Conservation (phyloP, 2,797 vertebrate species). For the Natrix natrix region DNA sequence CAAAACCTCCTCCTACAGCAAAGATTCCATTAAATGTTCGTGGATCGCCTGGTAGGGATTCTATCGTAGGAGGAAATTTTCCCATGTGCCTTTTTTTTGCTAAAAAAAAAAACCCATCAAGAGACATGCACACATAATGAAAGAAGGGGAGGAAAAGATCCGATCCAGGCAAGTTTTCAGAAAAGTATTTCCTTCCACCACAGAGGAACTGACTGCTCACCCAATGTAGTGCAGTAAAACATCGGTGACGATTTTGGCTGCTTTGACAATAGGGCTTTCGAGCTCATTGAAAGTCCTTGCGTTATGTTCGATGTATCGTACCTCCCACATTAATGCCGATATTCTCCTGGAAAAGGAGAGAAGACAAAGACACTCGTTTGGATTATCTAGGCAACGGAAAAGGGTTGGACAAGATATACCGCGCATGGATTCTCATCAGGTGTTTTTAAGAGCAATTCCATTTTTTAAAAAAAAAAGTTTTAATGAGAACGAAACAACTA, state of each 20-base stretch:
- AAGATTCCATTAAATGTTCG: background rate
- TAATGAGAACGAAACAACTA: background rate
- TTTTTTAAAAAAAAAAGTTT: background rate
- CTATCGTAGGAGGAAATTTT: background rate
- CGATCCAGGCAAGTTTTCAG: background rate
- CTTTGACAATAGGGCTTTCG: slow-evolving; percentile 92
- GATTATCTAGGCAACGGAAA: background rate
- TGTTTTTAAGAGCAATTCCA: background rate
- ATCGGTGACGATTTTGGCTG: slow-evolving; percentile 93
- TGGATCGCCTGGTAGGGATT: background rate
- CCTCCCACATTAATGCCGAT: slow-evolving; percentile 98
- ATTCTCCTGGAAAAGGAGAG: slow-evolving; percentile 79
- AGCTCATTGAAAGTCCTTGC: slow-evolving; percentile 98
- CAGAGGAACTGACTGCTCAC: slow-evolving; percentile 68
- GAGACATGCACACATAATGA: too few species aligned
- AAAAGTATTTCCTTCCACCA: background rate
- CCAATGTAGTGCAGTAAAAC: slow-evolving; percentile 92
- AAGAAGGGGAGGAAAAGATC: background rate
- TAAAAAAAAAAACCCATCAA: background rate
- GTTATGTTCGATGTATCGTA: slow-evolving; percentile 97
- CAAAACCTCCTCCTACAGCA: background rate
- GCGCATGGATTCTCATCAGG: background rate
- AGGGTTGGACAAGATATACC: background rate
- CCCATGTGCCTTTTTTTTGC: background rate
- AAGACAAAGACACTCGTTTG: background rate